Evolutionary conservation across 2,888 invertebrate species (phyloP), one percentile per base, ranked within the genome.

Genomic region (Epinotia ramella): DNA sequence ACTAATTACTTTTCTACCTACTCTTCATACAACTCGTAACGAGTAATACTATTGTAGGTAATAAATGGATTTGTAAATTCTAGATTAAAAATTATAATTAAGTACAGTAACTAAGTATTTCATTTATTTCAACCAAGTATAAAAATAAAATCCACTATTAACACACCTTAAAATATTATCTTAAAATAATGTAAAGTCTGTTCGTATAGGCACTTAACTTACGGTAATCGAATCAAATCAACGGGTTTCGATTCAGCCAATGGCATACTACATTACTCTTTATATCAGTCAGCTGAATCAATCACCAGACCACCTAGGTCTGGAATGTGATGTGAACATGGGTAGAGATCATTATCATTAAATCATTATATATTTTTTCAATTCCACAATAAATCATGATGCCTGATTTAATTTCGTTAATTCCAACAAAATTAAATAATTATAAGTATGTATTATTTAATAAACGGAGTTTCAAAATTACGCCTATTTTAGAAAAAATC

Each of bases 341-440:
- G 24, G 46, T 46, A 60, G 69, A 69, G 69, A 69, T 69, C 69
- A 53, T 28, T 28, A 18, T n/a, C n/a, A n/a, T n/a, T n/a, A n/a
- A 44, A 46, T 24, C 6, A 40, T 13, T 44, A 16, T 49, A 33
- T 49, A 62, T 33, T 16, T 62, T 59, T 33, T 16, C 44, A 69
- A 40, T 57, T 18, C 57, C 20, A 53, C 12, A 44, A 20, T 33
- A 1, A 28, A 28, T 28, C 13, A 40, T 40, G 6, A 66, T 11
- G 53, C 13, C 28, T 57, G 13, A 18, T 46, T 65, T 18, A 18
- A 24, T 16, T n/a, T 53, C 1, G 40, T 40, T 12, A 20, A 12
- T 24, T 59, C 13, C 59, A 59, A 16, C n/a, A 59, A 40, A 40
- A 40, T 40, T 9, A 33, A 33, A 33, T 33, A 33, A 7, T 1